Evolutionary conservation across 1,140 invertebrate species (phyloP), one percentile per base, ranked within the genome.

Genomic region (Cardiocondyla obscurior): DNA sequence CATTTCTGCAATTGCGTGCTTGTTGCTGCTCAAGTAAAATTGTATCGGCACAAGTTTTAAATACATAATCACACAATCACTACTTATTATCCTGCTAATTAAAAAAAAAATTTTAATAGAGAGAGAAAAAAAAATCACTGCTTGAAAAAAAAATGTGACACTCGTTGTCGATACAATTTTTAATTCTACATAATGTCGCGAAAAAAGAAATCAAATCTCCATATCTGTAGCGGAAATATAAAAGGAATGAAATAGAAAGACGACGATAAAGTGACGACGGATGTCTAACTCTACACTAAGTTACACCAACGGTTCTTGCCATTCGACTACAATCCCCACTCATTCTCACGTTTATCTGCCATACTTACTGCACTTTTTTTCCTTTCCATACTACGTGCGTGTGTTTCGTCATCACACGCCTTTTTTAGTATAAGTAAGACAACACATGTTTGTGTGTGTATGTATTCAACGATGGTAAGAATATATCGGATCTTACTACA

Each of bases 221-320:
- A 8, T n/a, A 33, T 25, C 2, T 33, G 10, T 4, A 22, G 3
- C 8, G 6, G 19, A 16, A 53, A 8, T 53, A 60, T 22, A 25
- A 44, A 14, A 19, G n/a, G 14, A 1, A 14, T 8, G 30, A 49
- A 44, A 28, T 5, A 42, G 28, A 22, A 16, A 55, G 46, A 10
- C 10, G 8, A 57, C 6, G 10, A 33, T 5, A 36, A 16, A 65
- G 39, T 46, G 39, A 70, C 79, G 70, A 60, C 49, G 58, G 22
- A 77, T 84, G 65, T 87, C 70, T 57, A 65, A 73, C 64, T 85
- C 84, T 65, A 39, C 57, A 87, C 85, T 87, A 81, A 85, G 67
- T 33, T 67, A 58, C 72, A 73, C 22, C 65, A 53, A 44, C 30
- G 28, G 36, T 60, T 44, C 77, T n/a, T 85, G 19, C 69, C 46